A percentile compares a stretch with the other conserved stretches of the same genome.
Conservation (phyloP, 2,113 vertebrate species). For the Felis catus region F.catus_Fca126_mat1.0 CM031416.1:99124501-99125000, state of each 20-base stretch:
- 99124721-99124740: not conserved
- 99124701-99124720: not conserved
- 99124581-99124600: not conserved
- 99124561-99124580: not conserved
- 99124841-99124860: not conserved
- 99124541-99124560: not conserved
- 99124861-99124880: not conserved
- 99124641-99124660: not conserved
- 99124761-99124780: not conserved
- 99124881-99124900: not conserved
- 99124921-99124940: not conserved
- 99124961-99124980: not conserved
- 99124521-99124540: conserved; percentile 11
- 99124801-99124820: not conserved
- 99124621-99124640: not conserved
- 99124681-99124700: not conserved
- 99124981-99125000: not conserved
- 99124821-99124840: not conserved
- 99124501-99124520: not conserved
- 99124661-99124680: not conserved
- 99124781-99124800: not conserved
- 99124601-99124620: not conserved
- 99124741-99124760: not conserved
- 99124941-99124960: not conserved
- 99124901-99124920: not conserved